Conservation (phyloP, 1,140 invertebrate genomes). For the Monomorium pharaonis region DNA sequence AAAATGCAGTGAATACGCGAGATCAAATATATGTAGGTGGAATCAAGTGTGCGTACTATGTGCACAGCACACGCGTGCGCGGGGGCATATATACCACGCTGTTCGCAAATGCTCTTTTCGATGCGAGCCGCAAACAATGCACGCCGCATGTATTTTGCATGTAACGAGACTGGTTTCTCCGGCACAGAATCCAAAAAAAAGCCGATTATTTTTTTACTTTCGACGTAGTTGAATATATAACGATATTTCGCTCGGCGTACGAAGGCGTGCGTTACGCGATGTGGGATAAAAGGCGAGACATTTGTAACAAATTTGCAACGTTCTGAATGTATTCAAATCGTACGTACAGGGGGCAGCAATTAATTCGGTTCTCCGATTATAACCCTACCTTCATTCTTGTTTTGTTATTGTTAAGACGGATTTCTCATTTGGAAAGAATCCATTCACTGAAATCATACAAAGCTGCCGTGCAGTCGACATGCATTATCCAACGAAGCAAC, state of each 20-base stretch:
- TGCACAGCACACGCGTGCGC: neutral
- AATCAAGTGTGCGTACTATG: slow-evolving; percentile 20
- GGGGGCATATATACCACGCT: slow-evolving; percentile 12
- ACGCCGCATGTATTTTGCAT: slow-evolving; percentile 23
- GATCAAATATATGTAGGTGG: slow-evolving; percentile 14
- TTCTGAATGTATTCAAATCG: neutral
- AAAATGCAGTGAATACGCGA: slow-evolving; percentile 1
- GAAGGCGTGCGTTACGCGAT: neutral
- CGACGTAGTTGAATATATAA: neutral
- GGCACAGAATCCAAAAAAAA: slow-evolving; percentile 8
- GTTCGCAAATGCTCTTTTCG: slow-evolving; percentile 52
- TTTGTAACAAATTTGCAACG: neutral
- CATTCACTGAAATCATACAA: neutral
- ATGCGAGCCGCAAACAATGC: slow-evolving; percentile 40
- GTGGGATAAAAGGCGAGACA: neutral
- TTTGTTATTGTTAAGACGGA: neutral
- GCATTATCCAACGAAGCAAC: neutral
- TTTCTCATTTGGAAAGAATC: neutral
- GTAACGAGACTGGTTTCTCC: slow-evolving; percentile 28
- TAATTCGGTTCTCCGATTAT: no score
- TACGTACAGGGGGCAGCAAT: neutral
- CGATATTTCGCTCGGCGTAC: neutral
- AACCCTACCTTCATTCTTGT: neutral
- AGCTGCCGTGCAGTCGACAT: neutral
- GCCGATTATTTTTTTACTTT: slow-evolving; percentile 26